Evolutionary conservation across 2,888 invertebrate species (phyloP).

Genomic region (Athalia rosae): DNA sequence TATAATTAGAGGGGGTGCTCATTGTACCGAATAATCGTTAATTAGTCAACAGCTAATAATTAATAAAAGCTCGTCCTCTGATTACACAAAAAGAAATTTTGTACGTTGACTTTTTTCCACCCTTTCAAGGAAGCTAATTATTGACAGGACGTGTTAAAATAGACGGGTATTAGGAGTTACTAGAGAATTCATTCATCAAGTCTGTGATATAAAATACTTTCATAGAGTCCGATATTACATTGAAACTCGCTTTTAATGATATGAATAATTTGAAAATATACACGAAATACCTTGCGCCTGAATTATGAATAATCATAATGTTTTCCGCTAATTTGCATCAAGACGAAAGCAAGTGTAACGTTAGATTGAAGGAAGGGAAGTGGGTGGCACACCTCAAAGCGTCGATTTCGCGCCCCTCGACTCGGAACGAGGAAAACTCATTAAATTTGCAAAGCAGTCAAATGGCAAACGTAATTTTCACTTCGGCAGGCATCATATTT

Average conservation of each 20-base stretch:
- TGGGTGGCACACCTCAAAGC: slow-evolving; percentile 27
- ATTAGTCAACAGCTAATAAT: no score
- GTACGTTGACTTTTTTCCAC: no score
- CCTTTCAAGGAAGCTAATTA: no score
- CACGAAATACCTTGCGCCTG: slow-evolving; percentile 6
- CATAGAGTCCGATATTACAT: no score
- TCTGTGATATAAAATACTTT: no score
- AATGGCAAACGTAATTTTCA: slow-evolving; percentile 46
- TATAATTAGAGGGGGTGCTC: no score
- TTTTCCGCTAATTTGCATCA: slow-evolving; percentile 31
- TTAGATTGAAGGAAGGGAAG: background rate
- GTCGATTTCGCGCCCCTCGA: slow-evolving; percentile 39
- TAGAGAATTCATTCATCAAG: no score
- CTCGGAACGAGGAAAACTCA: slow-evolving; percentile 31
- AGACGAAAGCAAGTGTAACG: slow-evolving; percentile 25
- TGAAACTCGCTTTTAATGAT: slow-evolving; percentile 16
- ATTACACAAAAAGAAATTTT: no score
- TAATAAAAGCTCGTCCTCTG: no score
- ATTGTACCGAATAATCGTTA: no score
- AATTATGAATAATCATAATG: slow-evolving; percentile 32
- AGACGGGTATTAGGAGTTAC: no score
- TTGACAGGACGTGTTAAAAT: no score
- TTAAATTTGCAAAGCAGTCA: slow-evolving; percentile 46
- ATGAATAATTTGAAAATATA: slow-evolving; percentile 7
- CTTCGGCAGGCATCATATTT: slow-evolving; percentile 42